Evolutionary conservation across 2,113 vertebrate species (phyloP).

Genomic region (Vicugna pacos): DNA sequence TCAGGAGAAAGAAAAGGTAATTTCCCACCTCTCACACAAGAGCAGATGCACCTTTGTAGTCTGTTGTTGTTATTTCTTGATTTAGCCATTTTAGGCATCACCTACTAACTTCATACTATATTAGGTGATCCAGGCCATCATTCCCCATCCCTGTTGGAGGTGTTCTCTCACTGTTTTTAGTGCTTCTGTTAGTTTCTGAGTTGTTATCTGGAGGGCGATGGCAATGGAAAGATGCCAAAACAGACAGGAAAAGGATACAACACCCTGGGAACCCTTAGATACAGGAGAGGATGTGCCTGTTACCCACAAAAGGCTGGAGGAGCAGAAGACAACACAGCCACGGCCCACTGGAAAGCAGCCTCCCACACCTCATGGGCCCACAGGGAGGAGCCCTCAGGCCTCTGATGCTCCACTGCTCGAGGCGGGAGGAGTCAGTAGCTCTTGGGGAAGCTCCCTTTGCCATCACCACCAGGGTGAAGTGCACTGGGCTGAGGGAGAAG

Average conservation of each 20-base stretch:
- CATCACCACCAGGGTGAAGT: not conserved
- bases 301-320: not conserved
- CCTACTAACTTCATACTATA: not conserved
- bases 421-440: not conserved
- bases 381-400: not conserved
- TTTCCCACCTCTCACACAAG: not conserved
- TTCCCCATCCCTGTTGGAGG: not conserved
- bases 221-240: not conserved
- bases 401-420: not conserved
- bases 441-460: not conserved
- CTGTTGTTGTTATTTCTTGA: not conserved
- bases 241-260: not conserved
- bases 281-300: not conserved
- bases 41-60: not conserved
- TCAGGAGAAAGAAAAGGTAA: constrained; percentile 5
- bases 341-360: not conserved
- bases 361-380: not conserved
- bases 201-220: not conserved
- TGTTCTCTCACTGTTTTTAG: not conserved
- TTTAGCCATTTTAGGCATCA: not conserved
- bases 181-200: not conserved
- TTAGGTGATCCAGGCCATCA: not conserved
- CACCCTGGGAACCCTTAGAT: not conserved
- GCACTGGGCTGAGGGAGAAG: not conserved
- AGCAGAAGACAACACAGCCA: not conserved